Evolutionary conservation across 2,797 vertebrate species (phyloP).

Genomic region (Vireo griseus): DNA sequence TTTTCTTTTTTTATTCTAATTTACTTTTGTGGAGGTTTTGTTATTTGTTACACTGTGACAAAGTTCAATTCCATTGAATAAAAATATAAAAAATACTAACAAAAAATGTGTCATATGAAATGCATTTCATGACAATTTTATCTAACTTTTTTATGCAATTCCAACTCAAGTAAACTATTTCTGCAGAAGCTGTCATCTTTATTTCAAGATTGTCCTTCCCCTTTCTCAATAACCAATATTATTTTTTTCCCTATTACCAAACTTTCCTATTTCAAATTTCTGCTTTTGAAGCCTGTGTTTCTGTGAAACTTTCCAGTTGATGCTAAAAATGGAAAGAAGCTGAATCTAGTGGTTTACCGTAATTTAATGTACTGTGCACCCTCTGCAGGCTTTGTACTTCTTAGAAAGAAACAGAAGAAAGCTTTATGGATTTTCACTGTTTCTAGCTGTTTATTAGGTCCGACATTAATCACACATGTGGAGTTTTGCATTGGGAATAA

Average conservation of each 20-base stretch:
- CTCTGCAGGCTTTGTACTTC: background rate
- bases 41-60: background rate
- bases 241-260: background rate
- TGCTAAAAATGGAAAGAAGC: background rate
- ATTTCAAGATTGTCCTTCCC: background rate
- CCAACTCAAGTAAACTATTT: background rate
- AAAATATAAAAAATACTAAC: background rate
- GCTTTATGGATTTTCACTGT: background rate
- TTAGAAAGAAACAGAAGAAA: background rate
- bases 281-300: background rate
- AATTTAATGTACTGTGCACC: background rate
- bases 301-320: background rate
- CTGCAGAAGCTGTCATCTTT: background rate
- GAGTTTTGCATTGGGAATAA: background rate
- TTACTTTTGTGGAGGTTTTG: background rate
- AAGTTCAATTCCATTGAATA: background rate
- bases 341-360: background rate
- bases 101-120: background rate
- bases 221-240: background rate
- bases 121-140: background rate
- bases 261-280: background rate
- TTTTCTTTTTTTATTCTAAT: background rate
- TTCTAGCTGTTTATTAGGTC: background rate
- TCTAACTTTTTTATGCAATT: background rate
- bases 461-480: background rate